Base-by-base conservation (phyloP, 2,113 vertebrate species). In the Chloroceryle aenea region DNA sequence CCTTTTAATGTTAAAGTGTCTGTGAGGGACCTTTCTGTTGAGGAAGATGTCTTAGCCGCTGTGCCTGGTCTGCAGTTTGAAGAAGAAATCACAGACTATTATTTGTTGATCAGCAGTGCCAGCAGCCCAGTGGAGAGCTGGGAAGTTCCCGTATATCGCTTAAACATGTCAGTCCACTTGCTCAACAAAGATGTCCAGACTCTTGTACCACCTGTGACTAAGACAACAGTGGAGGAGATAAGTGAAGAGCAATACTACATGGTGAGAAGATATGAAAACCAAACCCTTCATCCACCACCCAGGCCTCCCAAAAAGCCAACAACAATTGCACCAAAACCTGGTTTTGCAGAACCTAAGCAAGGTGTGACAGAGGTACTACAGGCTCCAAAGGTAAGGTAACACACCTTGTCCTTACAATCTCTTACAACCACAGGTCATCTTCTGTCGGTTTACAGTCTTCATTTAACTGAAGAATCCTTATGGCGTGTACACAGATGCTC, bases 1-100 rank as follows among this genome's bases (percentile, higher is more conserved):
- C 99, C 98, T 47, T 99, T 99, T 90, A 99, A 99, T 4, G 98
- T 98, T 85, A 99, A 99, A 88, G 98, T 99, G 40, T 98, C 98
- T 0, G 97, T 99, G 53, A 98, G 98, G 40, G 99, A 99, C 90
- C 97, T 99, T 78, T 98, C 98, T 13, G 56, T 98, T 6, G 95
- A 97, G 59, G 96, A 98, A n/a, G 99, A 99, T n/a, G 85, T 98
- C 91, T 93, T 99, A 97, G 98, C 98, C 45, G 95, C 97, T 0
- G 74, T 95, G 2, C 98, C 98, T 19, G 98, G 97, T 52, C 97
- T 99, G 75, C 98, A 95, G 74, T 85, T 99, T 58, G 98, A 99
- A 94, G 99, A 99, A 87, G 97, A 98, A 93, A 99, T 99, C 90
- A 98, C 98, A n/a, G 98, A 99, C 88, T 98, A 98, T 26, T 98